Evolutionary conservation across 2,797 vertebrate genomes (phyloP), one percentile per base, ranked within the genome.

Genomic region (Artibeus jamaicensis): DNA sequence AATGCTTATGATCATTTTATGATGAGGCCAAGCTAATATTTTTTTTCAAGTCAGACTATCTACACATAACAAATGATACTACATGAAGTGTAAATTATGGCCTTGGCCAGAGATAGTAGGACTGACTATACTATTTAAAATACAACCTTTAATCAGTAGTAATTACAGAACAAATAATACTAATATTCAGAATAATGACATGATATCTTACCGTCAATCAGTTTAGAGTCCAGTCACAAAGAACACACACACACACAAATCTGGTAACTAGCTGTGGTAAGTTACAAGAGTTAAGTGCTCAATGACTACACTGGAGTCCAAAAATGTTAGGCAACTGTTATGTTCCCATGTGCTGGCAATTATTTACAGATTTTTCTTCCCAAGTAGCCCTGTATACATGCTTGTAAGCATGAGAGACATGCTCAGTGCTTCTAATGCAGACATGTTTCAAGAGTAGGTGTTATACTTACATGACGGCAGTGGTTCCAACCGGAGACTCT

Each of bases 381-480:
- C 42, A 78, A 57, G 9, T 57, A 94, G 24, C 3, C 24, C 68
- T 82, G 11, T 16, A 78, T 24, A 68, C 4, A 34, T 71, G 32
- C 24, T 91, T 91, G 48, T 70, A 87, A 46, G 39, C 3, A 81
- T 93, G 84, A 76, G 19, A 94, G 39, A 62, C 22, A 53, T 48
- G 7, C 14, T 42, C 14, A 77, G 57, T 89, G 44, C 15, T 92
- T 95, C 37, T 57, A 82, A 48, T 68, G 71, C 57, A 92, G 14
- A 76, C 24, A 68, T 79, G 81, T 81, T 86, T 82, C 22, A 15
- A 77, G 95, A 86, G 62, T 48, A 77, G n/a, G 92, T 44, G 29
- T 95, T 91, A 16, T 97, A 98, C 97, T 98, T 93, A 98, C 97
- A 95, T 97, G 86, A 81, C 97, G 92, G 59, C 91, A 76, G 46